A percentile compares a stretch with the other conserved stretches of the same genome.
These are phyloP conservation scores for Ailurus styani DNA, from an alignment of 2,113 vertebrate genomes.

Conservation along the genomic window DNA sequence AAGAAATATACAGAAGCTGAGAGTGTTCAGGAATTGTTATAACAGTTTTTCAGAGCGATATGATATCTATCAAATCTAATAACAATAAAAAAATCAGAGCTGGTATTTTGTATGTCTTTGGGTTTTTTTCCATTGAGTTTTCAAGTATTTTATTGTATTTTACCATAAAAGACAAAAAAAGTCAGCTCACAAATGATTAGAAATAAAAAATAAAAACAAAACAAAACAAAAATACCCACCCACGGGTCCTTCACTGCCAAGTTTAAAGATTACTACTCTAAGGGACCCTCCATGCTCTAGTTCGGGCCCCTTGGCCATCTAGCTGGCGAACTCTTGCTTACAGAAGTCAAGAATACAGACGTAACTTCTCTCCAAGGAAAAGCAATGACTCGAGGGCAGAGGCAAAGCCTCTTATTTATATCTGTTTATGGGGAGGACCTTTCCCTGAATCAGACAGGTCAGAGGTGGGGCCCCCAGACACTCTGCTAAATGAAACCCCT, in stretches of 20 bases:
- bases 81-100: background rate
- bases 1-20: background rate
- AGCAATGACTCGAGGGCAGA: rapidly evolving
- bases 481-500: background rate
- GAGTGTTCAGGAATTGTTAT: background rate
- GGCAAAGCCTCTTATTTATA: background rate
- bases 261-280: background rate
- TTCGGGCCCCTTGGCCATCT: background rate
- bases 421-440: background rate
- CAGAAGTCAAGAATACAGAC: background rate
- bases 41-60: background rate
- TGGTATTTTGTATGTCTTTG: background rate
- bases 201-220: background rate
- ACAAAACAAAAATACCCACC: background rate
- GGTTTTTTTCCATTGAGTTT: background rate
- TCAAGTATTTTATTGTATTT: background rate
- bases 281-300: background rate
- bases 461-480: background rate
- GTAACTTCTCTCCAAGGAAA: background rate
- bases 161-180: background rate
- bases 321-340: background rate
- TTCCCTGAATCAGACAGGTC: background rate
- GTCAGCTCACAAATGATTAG: background rate
- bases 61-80: background rate
- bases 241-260: background rate